A percentile compares a stretch with the other conserved stretches of the same genome.
phyloP scores from a whole-genome alignment of 2,113 vertebrate genomes.

The Muscicapa adusta region DNA sequence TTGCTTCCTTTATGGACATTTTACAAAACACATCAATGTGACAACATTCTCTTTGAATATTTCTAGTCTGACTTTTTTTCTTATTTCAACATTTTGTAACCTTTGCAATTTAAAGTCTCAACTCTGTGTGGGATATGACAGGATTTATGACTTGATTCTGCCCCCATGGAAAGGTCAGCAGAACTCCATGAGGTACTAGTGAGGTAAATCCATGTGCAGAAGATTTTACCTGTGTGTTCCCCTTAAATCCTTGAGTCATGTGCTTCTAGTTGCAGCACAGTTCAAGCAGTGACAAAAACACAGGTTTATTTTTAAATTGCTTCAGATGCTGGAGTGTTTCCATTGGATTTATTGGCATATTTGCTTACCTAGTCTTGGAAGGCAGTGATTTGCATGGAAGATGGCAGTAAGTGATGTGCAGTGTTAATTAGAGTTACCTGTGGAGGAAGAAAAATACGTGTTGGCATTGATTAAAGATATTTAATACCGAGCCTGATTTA shows the following conservation, averaged over 20 bases:
- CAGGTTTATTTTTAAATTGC: neutral
- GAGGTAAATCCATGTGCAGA: neutral
- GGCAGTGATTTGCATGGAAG: conserved; percentile 37
- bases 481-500: neutral
- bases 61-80: neutral
- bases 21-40: neutral
- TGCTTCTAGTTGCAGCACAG: neutral
- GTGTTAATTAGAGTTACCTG: conserved; percentile 17
- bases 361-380: conserved; percentile 8
- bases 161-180: neutral
- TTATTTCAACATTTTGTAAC: neutral
- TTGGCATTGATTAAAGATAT: neutral
- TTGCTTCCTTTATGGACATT: neutral
- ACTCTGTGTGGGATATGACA: neutral
- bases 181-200: neutral
- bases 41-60: neutral
- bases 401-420: neutral
- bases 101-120: neutral
- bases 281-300: neutral
- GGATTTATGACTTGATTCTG: neutral
- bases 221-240: neutral
- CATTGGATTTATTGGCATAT: conserved; percentile 33
- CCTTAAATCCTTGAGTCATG: neutral
- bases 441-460: neutral
- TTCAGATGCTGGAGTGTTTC: conserved; percentile 7